These are phyloP conservation scores for Gorilla gorilla DNA, from an alignment of 2,113 vertebrate species.

Conservation along the genomic window DNA sequence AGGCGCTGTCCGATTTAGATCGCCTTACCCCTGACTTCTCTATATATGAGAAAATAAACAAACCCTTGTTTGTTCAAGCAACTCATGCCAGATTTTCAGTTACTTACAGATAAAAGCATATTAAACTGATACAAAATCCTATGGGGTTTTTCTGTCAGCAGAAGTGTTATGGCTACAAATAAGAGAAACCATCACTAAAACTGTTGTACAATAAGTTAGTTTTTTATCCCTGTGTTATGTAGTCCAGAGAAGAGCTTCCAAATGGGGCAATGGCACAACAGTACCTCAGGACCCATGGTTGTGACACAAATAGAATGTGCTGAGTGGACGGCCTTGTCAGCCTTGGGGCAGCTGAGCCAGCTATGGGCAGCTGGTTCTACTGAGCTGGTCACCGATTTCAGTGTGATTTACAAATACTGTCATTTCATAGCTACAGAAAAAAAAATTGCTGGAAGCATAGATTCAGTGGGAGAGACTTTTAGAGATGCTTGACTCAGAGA, in stretches of 20 bases:
- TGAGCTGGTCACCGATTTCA: not conserved
- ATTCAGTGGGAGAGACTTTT: not conserved
- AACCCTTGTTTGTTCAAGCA: not conserved
- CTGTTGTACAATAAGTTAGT: not conserved
- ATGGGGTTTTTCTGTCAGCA: not conserved
- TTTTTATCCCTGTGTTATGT: fast-evolving
- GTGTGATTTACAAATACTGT: not conserved
- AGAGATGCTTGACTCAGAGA: not conserved
- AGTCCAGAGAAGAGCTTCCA: not conserved
- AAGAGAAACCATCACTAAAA: not conserved
- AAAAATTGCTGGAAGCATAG: not conserved
- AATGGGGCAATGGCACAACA: fast-evolving
- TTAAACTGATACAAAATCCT: not conserved
- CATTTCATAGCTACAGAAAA: not conserved
- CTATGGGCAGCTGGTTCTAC: not conserved
- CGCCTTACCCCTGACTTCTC: not conserved
- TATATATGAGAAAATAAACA: not conserved
- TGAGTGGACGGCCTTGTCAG: too few species aligned
- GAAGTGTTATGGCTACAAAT: not conserved
- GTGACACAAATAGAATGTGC: not conserved
- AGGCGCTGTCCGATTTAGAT: not conserved
- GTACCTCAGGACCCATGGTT: fast-evolving
- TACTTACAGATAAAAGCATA: not conserved
- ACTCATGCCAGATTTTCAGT: not conserved
- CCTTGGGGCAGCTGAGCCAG: too few species aligned